phyloP scores from a whole-genome alignment of 2,888 invertebrate genomes.

The Rhamnusium bicolor region DNA sequence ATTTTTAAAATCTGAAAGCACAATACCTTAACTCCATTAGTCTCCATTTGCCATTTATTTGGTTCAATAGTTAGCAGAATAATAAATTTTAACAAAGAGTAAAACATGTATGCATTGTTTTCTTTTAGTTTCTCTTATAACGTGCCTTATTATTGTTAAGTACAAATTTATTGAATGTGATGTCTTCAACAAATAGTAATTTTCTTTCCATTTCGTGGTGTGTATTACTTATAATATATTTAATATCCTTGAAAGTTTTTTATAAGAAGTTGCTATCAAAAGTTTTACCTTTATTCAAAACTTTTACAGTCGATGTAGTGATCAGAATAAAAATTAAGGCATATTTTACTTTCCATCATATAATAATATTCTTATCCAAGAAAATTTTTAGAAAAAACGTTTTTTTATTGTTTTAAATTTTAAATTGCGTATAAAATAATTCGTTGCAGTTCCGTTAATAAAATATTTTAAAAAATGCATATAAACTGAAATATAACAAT shows the following conservation, averaged over 20 bases:
- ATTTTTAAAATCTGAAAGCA: too few relatives aligned
- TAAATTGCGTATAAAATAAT: not conserved
- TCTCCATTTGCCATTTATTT: too few relatives aligned
- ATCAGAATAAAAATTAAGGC: not conserved
- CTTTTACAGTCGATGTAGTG: not conserved
- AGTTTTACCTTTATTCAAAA: not conserved
- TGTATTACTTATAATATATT: not conserved
- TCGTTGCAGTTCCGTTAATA: too few relatives aligned
- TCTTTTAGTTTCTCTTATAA: too few relatives aligned
- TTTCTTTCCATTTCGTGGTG: not conserved
- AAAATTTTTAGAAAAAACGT: not conserved
- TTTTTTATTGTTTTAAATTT: not conserved
- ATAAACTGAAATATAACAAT: too few relatives aligned
- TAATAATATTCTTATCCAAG: not conserved
- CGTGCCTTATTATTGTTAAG: not conserved
- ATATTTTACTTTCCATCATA: not conserved
- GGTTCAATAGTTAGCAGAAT: too few relatives aligned
- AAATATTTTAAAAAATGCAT: too few relatives aligned
- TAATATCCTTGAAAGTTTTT: not conserved
- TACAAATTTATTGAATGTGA: not conserved
- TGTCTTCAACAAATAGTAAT: not conserved
- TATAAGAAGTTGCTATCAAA: not conserved
- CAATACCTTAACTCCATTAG: too few relatives aligned
- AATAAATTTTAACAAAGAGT: too few relatives aligned
- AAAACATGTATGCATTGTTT: too few relatives aligned